Base-by-base conservation (phyloP, 2,113 vertebrate species). In the Guaruba guarouba region DNA sequence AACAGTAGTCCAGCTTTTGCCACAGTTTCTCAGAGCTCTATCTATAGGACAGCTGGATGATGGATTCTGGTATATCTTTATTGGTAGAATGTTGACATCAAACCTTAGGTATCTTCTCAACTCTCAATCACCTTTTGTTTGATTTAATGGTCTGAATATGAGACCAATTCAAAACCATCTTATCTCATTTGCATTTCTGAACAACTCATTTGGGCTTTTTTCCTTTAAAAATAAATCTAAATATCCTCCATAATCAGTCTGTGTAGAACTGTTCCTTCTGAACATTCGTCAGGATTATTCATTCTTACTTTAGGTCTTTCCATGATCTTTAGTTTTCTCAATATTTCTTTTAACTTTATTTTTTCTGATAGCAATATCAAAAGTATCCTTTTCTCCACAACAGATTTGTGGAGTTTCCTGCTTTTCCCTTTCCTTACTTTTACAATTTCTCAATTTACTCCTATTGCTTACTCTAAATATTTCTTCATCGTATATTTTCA, bases 391-490 rank as follows among this genome's bases (percentile, higher is more conserved):
- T 82, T 7, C 12, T 61, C 22, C 24, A 35, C 12, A 41, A 15
- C 4, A 6, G 4, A 49, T 37, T 39, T 79, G 10, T 71, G 3
- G 29, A 68, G 31, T 57, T 59, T 75, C 11, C 7, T 82, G 8
- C 8, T 61, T 67, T 69, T 23, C 2, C 19, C 11, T 62, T 59
- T 6, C 2, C 1, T 68, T 20, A 19, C 1, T 31, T 57, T 28
- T 12, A 18, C 7, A 19, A 10, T 39, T 5, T 82, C 11, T 3
- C 24, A 29, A 0, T 2, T 51, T 25, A 43, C 2, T 62, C 13
- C 10, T 31, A 7, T 6, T 3, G 39, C 54, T 88, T 77, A 7
- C 20, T 66, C 5, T 18, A 25, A 64, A 7, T 46, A 23, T 39
- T 22, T 94, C 10, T 6, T 20, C 4, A 39, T 19, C 16, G 20